Evolutionary conservation across 2,113 vertebrate genomes (phyloP).

Genomic region (Porphyrio hochstetteri): DNA sequence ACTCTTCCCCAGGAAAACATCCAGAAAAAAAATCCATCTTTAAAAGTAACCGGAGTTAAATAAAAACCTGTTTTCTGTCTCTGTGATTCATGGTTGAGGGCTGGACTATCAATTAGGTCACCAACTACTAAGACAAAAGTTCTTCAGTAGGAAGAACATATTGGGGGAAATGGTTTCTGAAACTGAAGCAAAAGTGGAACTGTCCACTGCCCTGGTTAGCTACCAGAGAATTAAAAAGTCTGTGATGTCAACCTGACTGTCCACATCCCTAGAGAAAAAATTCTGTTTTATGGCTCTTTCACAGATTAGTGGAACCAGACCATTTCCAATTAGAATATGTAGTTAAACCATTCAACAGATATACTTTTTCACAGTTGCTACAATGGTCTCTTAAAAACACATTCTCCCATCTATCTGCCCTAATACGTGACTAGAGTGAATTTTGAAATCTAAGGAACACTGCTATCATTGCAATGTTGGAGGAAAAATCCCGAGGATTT

Average conservation of each 20-base stretch:
- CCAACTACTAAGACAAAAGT: not conserved
- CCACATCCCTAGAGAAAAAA: not conserved
- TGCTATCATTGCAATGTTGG: not conserved
- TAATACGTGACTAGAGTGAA: not conserved
- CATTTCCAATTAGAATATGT: not conserved
- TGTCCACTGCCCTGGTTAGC: not conserved
- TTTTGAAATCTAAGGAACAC: not conserved
- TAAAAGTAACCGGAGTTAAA: not conserved
- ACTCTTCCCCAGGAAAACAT: rapidly evolving
- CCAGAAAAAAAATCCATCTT: not conserved
- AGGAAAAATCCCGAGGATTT: not conserved
- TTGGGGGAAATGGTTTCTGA: not conserved
- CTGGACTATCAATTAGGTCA: not conserved
- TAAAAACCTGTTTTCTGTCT: not conserved
- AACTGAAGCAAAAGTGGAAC: not conserved
- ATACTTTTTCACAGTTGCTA: not conserved
- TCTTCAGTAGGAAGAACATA: not conserved
- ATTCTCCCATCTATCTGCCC: not conserved
- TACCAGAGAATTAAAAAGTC: not conserved
- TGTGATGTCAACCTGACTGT: not conserved
- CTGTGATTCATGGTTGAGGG: not conserved
- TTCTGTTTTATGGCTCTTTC: not conserved
- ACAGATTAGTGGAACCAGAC: not conserved
- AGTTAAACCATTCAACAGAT: not conserved
- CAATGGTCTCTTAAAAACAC: not conserved